phyloP scores from a whole-genome alignment of 2,113 vertebrate genomes.

The Lophotis ruficrista region DNA sequence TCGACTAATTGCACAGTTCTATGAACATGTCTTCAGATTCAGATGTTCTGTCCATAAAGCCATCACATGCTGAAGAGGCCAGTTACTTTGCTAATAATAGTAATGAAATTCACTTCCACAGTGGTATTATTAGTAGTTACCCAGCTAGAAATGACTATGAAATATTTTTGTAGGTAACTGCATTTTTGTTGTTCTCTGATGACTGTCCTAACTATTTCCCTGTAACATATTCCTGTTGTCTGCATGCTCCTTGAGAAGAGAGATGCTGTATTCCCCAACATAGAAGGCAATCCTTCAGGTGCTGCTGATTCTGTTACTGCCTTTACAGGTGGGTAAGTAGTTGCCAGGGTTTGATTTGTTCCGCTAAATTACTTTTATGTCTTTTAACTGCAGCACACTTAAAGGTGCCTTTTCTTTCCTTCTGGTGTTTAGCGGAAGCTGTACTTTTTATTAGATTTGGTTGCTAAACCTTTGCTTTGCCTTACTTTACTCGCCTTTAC shows the following conservation, averaged over 20 bases:
- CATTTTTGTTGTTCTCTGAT: not conserved
- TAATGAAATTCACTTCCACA: not conserved
- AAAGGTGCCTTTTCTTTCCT: slow-evolving; percentile 18
- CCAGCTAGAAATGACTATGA: not conserved
- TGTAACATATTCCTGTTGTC: not conserved
- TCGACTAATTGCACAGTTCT: not conserved
- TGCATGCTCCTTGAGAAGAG: not conserved
- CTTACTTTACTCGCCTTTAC: not conserved
- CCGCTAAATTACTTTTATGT: slow-evolving; percentile 42
- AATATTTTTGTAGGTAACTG: not conserved
- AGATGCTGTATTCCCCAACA: not conserved
- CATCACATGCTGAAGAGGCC: not conserved
- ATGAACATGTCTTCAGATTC: not conserved
- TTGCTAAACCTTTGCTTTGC: not conserved
- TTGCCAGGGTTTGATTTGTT: slow-evolving; percentile 36
- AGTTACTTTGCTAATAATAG: not conserved
- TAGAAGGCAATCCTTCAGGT: slow-evolving; percentile 37
- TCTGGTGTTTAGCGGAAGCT: slow-evolving; percentile 8
- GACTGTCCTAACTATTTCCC: not conserved
- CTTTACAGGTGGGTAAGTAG: slow-evolving; percentile 28
- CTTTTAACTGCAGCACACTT: slow-evolving; percentile 7
- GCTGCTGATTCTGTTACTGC: not conserved
- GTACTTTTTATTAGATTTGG: not conserved
- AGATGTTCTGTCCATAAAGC: not conserved
- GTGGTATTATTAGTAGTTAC: not conserved